Conservation (phyloP, 2,797 vertebrate species). For the Lepilemur septentrionalis region DNA sequence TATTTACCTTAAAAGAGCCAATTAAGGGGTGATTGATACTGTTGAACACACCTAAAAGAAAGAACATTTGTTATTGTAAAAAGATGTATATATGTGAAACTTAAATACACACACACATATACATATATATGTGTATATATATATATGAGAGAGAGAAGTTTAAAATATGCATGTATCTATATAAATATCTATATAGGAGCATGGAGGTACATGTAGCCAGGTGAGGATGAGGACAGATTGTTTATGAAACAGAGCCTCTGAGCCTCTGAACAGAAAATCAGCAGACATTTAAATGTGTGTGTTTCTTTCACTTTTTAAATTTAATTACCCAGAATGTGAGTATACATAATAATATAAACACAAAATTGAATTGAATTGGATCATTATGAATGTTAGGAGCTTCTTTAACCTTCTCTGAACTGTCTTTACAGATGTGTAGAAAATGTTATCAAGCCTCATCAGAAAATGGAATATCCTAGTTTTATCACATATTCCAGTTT, state of each 20-base stretch:
- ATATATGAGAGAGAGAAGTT: background rate
- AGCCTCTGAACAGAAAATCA: background rate
- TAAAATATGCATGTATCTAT: background rate
- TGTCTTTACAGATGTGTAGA: background rate
- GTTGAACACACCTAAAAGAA: background rate
- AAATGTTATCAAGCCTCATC: background rate
- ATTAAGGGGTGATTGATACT: background rate
- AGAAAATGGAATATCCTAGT: background rate
- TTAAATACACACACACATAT: background rate
- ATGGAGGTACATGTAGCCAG: background rate
- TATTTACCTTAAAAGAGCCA: background rate
- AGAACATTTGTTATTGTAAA: conserved; percentile 6
- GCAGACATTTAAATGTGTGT: background rate
- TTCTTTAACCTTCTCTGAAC: background rate
- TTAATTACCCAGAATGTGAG: background rate
- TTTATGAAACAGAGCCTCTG: background rate
- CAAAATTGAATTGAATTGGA: background rate
- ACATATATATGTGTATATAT: background rate
- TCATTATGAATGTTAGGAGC: background rate
- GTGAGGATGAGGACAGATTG: background rate
- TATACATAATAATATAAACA: background rate
- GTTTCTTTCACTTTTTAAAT: conserved; percentile 9
- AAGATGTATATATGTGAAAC: background rate
- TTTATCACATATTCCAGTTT: background rate
- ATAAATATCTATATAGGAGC: background rate